Percentiles rank a stretch among this genome's conserved stretches.
Evolutionary conservation across 2,797 vertebrate genomes (phyloP).

Genomic region (Eremophila alpestris): DNA sequence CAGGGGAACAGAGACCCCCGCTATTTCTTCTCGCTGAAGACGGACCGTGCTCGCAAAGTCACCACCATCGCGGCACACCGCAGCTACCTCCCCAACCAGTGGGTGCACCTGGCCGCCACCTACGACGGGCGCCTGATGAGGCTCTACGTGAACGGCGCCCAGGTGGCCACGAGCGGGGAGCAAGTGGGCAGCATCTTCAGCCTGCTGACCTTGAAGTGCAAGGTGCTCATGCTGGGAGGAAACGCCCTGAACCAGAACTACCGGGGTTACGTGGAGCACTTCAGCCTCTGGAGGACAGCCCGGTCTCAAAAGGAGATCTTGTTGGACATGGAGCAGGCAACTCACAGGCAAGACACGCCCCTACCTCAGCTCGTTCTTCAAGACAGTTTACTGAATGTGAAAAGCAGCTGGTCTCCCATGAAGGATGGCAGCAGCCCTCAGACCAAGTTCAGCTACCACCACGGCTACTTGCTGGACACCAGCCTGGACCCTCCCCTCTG

Average conservation of each 20-base stretch:
- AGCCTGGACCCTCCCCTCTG: conserved; percentile 91
- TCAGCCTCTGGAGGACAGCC: conserved; percentile 91
- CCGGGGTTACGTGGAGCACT: conserved; percentile 88
- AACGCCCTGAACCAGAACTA: conserved; percentile 93
- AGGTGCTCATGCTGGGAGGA: conserved; percentile 95
- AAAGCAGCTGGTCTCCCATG: conserved; percentile 85
- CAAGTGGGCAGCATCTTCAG: conserved; percentile 96
- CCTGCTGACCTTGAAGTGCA: conserved; percentile 93
- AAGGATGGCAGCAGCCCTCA: conserved; percentile 82
- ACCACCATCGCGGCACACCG: conserved; percentile 89
- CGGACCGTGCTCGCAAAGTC: conserved; percentile 94
- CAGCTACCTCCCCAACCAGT: conserved; percentile 91
- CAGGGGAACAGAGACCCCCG: conserved; percentile 93
- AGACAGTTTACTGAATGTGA: conserved; percentile 91
- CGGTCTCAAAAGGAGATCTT: conserved; percentile 89
- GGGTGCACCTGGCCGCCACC: conserved; percentile 91
- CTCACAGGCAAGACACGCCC: conserved; percentile 78
- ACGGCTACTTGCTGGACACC: conserved; percentile 85
- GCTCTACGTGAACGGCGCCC: conserved; percentile 94
- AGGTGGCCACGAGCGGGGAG: conserved; percentile 90
- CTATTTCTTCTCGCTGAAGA: conserved; percentile 98
- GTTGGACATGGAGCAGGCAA: conserved; percentile 84
- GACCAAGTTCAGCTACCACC: conserved; percentile 74
- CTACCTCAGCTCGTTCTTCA: conserved; percentile 91
- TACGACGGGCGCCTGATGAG: conserved; percentile 92